Evolutionary conservation across 1,140 invertebrate species (phyloP), one percentile per base, ranked within the genome.

Genomic region (Drosophila mayri): DNA sequence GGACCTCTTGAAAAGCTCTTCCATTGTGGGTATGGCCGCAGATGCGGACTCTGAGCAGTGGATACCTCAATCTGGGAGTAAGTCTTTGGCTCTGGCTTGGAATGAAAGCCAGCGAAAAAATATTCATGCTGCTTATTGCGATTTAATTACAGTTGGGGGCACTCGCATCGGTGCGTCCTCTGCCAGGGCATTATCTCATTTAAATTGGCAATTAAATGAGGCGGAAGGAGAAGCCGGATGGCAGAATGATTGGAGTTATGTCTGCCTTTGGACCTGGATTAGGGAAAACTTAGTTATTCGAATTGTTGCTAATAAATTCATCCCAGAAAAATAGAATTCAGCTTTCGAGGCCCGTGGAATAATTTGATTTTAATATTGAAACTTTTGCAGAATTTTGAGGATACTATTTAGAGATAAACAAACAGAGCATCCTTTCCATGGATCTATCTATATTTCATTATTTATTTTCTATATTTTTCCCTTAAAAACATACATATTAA

Each of bases 91-190:
- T 46, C n/a, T 37, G 68, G n/a, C 43, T 49, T 2, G 11, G 64
- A 49, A 58, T 44, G 47, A 78, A 71, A 74, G 75, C 18, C 72
- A 66, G 64, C 66, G 6, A 37, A 75, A 60, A 61, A 61, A 37
- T 61, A 68, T 59, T 35, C 38, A 38, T 47, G 20, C 38, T 37
- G 50, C 59, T 72, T 44, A 71, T 87, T 91, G 77, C 90, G 65
- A 91, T 91, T 91, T 91, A 91, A 91, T 91, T 91, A 88, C 77
- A 88, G 75, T 86, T 88, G 74, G 64, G 49, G 40, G 64, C 50
- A 71, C 66, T 54, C 49, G 49, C 60, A 57, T 63, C 32, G 60
- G 47, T 38, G 65, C 20, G 46, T 30, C 62, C 52, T 52, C 35
- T 35, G 16, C 37, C 35, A 9, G 49, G 58, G 25, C 62, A 46